A percentile compares a stretch with the other conserved stretches of the same genome.
These are phyloP conservation scores for Myotis planiceps DNA, from an alignment of 2,797 vertebrate species.

Conservation along the genomic window DNA sequence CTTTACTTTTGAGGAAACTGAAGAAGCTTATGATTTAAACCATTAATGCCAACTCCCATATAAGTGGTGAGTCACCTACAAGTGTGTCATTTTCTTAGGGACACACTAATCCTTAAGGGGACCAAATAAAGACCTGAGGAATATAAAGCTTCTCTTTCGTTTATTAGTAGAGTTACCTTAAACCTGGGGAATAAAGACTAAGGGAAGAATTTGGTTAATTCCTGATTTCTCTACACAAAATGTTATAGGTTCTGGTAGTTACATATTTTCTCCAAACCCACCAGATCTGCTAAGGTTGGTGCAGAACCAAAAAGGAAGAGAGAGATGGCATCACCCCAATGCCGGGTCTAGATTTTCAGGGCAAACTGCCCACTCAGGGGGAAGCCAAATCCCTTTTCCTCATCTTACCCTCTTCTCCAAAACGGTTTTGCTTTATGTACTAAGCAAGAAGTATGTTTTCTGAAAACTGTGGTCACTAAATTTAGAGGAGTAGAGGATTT, in stretches of 20 bases:
- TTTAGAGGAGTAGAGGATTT: background rate
- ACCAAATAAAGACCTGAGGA: background rate
- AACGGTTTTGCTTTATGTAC: background rate
- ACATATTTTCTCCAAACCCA: conserved; percentile 7
- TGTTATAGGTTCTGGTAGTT: background rate
- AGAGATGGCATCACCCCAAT: background rate
- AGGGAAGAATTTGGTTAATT: conserved; percentile 24
- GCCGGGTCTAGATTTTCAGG: background rate
- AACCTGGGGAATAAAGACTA: background rate
- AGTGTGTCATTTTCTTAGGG: background rate
- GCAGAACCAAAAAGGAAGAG: background rate
- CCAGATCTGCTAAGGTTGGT: background rate
- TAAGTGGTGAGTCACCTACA: background rate
- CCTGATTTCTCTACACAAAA: conserved; percentile 3
- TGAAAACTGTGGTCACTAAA: background rate
- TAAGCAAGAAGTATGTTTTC: background rate
- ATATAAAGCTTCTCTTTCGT: background rate
- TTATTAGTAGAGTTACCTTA: conserved; percentile 30
- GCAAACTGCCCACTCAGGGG: background rate
- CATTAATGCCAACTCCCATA: background rate
- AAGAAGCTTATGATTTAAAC: conserved; percentile 17
- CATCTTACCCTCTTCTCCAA: background rate
- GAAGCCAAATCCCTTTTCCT: background rate
- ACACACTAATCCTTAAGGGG: background rate
- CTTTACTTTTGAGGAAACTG: conserved; percentile 66